Conservation (phyloP, 2,888 invertebrate species). For the Lasius platythorax region DNA sequence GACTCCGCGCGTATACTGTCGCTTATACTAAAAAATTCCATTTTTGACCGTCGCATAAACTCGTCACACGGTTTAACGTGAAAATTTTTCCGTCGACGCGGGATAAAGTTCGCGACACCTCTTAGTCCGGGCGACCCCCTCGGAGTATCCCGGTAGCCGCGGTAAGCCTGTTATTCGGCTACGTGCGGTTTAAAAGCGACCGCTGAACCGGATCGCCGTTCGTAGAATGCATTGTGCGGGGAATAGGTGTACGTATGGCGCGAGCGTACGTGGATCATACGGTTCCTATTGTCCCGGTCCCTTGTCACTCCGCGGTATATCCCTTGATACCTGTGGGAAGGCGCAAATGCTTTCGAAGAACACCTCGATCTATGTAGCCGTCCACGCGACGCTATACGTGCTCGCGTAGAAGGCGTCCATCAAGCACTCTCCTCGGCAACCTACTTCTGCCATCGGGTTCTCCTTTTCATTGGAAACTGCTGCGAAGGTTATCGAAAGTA, state of each 20-base stretch:
- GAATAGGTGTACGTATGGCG: conserved; percentile 45
- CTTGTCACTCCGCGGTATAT: conserved; percentile 79
- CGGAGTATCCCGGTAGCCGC: background rate
- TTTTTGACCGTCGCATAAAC: conserved; percentile 15
- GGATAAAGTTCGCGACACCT: conserved; percentile 54
- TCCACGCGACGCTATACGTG: conserved; percentile 48
- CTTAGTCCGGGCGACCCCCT: conserved; percentile 21
- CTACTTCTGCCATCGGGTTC: conserved; percentile 26
- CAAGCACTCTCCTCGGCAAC: conserved; percentile 51
- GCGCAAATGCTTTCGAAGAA: conserved; percentile 76
- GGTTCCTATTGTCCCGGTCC: conserved; percentile 78
- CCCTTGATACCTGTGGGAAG: conserved; percentile 76
- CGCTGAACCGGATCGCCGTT: conserved; percentile 58
- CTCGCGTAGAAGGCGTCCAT: conserved; percentile 63
- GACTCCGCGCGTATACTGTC: no score
- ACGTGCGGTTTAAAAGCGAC: conserved; percentile 50
- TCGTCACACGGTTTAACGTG: conserved; percentile 22
- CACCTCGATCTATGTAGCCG: conserved; percentile 61
- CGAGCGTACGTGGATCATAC: conserved; percentile 67
- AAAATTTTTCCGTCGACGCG: conserved; percentile 37
- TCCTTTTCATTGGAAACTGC: conserved; percentile 20
- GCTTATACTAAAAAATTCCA: conserved; percentile 37
- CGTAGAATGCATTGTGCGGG: conserved; percentile 72
- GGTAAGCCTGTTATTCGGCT: conserved; percentile 52
- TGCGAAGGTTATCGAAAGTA: conserved; percentile 7